Conservation (phyloP, 2,113 vertebrate genomes). For the Cairina moschata region DNA sequence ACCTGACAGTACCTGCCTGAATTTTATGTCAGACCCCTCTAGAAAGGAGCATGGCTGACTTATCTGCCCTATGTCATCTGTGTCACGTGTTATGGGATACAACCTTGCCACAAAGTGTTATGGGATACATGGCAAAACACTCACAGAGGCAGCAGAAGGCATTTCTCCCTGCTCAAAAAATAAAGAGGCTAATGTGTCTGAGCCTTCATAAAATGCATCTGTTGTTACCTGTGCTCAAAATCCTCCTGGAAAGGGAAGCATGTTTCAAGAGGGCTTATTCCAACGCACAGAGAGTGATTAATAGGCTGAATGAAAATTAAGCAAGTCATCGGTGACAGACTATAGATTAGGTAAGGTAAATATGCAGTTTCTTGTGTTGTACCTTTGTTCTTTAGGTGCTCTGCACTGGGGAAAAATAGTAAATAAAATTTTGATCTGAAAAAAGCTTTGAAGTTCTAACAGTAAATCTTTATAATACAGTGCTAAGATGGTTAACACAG, state of each 20-base stretch:
- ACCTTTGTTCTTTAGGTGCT: neutral
- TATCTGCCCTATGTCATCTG: neutral
- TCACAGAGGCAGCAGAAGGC: slow-evolving; percentile 25
- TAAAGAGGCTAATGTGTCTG: neutral
- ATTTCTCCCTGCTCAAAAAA: neutral
- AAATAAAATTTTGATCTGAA: neutral
- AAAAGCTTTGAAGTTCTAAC: neutral
- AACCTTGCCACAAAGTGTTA: no score
- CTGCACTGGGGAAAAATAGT: neutral
- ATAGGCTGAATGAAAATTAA: neutral
- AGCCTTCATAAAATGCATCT: neutral
- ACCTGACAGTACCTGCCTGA: neutral
- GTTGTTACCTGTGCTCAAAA: neutral
- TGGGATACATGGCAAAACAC: neutral
- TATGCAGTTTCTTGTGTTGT: neutral
- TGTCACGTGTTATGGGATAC: neutral
- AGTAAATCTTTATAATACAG: neutral
- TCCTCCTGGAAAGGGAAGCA: neutral
- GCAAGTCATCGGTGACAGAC: neutral
- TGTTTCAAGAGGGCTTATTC: neutral
- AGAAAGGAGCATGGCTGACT: neutral
- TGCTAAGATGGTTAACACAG: neutral
- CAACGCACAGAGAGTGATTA: neutral
- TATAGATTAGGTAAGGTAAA: neutral
- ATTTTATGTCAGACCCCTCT: neutral